phyloP scores from a whole-genome alignment of 2,797 vertebrate species.

The Enteromius trimaculatus region DNA sequence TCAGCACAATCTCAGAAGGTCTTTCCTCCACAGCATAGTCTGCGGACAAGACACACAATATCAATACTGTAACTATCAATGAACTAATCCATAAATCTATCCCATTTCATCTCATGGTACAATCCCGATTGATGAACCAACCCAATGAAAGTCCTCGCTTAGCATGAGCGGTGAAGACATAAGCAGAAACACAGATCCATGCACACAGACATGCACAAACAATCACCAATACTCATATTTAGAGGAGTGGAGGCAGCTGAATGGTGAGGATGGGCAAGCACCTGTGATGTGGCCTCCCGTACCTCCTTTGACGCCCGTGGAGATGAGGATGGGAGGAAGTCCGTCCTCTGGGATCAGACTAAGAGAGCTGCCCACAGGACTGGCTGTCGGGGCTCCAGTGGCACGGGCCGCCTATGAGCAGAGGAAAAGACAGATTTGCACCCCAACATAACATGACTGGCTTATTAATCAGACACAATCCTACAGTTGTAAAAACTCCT shows the following conservation, averaged over 20 bases:
- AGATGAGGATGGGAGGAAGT: constrained; percentile 99
- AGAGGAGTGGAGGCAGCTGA: constrained; percentile 70
- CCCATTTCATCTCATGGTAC: not conserved
- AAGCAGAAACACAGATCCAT: constrained; percentile 21
- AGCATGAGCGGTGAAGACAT: constrained; percentile 33
- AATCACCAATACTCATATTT: constrained; percentile 27
- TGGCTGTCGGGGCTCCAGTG: constrained; percentile 82
- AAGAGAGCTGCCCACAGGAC: constrained; percentile 93
- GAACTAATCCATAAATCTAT: not conserved
- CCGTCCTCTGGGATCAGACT: constrained; percentile 98
- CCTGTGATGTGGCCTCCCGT: constrained; percentile 84
- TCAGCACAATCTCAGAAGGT: constrained; percentile 92
- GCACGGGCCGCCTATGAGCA: constrained; percentile 73
- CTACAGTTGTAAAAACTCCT: not conserved
- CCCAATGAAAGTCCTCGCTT: constrained; percentile 23
- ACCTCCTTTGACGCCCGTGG: constrained; percentile 99
- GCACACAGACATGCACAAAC: constrained; percentile 28
- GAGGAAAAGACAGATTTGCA: constrained; percentile 34
- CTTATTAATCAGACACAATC: not conserved
- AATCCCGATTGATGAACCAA: not conserved
- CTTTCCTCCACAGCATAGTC: constrained; percentile 98
- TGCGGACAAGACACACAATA: constrained; percentile 61
- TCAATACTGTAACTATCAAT: not conserved
- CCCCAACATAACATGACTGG: not conserved
- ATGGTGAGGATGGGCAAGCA: constrained; percentile 81